phyloP scores from a whole-genome alignment of 2,113 vertebrate species.

The Phrynosoma platyrhinos region DNA sequence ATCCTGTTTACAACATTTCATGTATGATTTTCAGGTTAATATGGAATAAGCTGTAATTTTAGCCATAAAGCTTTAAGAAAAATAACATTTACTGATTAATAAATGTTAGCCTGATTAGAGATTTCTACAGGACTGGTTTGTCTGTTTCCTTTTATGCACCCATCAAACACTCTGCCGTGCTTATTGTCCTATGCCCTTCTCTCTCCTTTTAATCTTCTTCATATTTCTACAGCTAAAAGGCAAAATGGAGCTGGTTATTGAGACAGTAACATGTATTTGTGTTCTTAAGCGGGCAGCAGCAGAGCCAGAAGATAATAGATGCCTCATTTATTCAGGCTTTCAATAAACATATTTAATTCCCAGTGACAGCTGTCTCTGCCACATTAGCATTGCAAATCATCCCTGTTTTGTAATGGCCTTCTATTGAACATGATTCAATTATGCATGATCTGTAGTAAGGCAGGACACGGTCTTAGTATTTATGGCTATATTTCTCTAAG shows the following conservation, averaged over 20 bases:
- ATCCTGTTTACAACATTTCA: not conserved
- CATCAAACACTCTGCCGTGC: constrained; percentile 67
- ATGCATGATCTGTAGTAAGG: constrained; percentile 79
- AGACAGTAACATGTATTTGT: constrained; percentile 84
- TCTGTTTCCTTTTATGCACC: constrained; percentile 66
- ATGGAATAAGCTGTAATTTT: constrained; percentile 42
- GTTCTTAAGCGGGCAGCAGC: constrained; percentile 81
- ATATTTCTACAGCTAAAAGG: constrained; percentile 79
- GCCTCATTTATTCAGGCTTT: constrained; percentile 87
- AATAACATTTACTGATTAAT: constrained; percentile 57
- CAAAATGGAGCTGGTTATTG: constrained; percentile 81
- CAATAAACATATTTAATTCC: constrained; percentile 88
- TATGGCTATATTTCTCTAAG: constrained; percentile 84
- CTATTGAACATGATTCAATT: constrained; percentile 88
- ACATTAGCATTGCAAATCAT: constrained; percentile 87
- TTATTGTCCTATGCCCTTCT: constrained; percentile 51
- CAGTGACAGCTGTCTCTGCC: constrained; percentile 84
- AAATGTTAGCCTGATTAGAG: constrained; percentile 57
- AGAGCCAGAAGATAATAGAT: constrained; percentile 86
- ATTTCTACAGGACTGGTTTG: constrained; percentile 61
- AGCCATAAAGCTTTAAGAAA: constrained; percentile 60
- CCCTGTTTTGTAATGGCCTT: constrained; percentile 83
- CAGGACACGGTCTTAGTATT: constrained; percentile 80
- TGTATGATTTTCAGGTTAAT: not conserved
- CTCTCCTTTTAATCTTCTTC: constrained; percentile 72